Base-by-base conservation (phyloP, 1,140 invertebrate genomes). In the Hycleus cichorii region DNA sequence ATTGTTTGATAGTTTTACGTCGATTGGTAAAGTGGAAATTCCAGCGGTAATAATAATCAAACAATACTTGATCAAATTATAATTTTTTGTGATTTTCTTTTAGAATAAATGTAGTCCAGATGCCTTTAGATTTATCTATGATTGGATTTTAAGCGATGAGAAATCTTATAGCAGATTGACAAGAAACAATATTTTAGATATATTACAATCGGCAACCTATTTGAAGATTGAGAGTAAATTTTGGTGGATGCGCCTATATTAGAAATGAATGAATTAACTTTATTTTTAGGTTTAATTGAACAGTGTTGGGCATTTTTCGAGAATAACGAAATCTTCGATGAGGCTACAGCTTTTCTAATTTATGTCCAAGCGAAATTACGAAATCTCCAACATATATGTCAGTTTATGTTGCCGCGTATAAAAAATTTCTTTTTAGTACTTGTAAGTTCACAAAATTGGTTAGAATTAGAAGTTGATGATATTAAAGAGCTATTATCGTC, bases 231-330 rank as follows among this genome's bases (percentile, higher is more conserved):
- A 84, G 80, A 82, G 84, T 77, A 62, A 58, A 25, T n/a, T 18
- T 7, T 11, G 47, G 18, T 32, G 8, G n/a, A 10, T 40, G 32
- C 39, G 9, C 10, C 39, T 4, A 42, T n/a, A 42, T n/a, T 42
- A 2, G 9, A 42, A 39, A 39, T 11, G n/a, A 43, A 50, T 18
- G 1, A 18, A 18, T 18, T 18, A 18, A 2, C 0, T 38, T 50
- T 12, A 8, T 27, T 57, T 32, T 57, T 64, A 85, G 84, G 86
- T 75, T 74, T 89, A 46, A 80, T 86, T 59, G 80, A 85, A 47
- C 85, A 88, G 67, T 85, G 86, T 64, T 87, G 86, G 83, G 76
- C 81, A 1, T 86, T 84, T 66, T 82, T 89, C 42, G 80, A 86
- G 42, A 82, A 83, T 65, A 77, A 81, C 53, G 78, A 81, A 39